Evolutionary conservation across 1,140 invertebrate species (phyloP), one percentile per base, ranked within the genome.

Genomic region (Sitobion miscanthi): DNA sequence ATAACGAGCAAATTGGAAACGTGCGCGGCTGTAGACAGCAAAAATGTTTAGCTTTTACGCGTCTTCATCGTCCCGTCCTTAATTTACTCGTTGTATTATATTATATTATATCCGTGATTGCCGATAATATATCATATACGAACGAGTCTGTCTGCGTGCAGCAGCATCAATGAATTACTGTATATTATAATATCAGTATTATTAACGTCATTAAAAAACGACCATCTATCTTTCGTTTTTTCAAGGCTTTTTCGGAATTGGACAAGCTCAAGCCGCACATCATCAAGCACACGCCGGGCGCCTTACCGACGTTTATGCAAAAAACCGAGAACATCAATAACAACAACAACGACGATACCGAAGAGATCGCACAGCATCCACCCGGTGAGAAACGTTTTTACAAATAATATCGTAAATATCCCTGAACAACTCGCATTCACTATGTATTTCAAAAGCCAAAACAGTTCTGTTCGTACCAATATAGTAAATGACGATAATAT

Each of bases 221-320:
- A 49, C 30, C 49, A 49, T 87, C 35, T 87, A 49, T 87, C 0
- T 54, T 62, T 62, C 9, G 35, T 69, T 30, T 45, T 90, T 94
- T 21, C 93, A 38, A 96, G 95, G 97, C 97, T 9, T 97, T 97
- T 94, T 97, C 97, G 5, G 97, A 97, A 94, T 94, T 97, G 42
- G 97, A 97, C 93, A 96, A 96, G 93, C 95, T 97, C 69, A 95
- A 97, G 38, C 96, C 96, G 14, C 97, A 97, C 95, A 96, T 97
- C n/a, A 96, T 96, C 20, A 97, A 97, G 94, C 97, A 97, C 94
- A 97, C 96, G 94, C 96, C 96, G 23, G 96, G 96, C 23, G 96
- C 96, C 9, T 96, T 96, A 38, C 95, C 95, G 90, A 94, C 94
- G 8, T 85, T 94, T 20, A 94, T 94, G 69, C 95, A 95, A 8